Conservation (phyloP, 2,113 vertebrate genomes). For the Scalopus aquaticus region DNA sequence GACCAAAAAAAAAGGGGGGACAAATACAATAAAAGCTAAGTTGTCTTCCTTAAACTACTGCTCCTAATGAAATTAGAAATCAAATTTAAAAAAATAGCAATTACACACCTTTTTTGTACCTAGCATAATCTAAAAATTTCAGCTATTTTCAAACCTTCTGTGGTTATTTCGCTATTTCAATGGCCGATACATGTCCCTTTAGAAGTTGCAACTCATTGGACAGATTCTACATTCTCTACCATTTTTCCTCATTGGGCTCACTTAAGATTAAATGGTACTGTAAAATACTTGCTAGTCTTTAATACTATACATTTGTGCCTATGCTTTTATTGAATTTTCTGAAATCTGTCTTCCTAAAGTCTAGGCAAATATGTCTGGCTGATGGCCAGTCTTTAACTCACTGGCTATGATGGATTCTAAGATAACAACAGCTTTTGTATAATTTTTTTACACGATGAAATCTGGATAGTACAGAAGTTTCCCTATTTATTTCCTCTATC, state of each 20-base stretch:
- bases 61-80: not conserved
- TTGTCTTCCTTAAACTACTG: slow-evolving; percentile 23
- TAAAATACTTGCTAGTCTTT: slow-evolving; percentile 37
- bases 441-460: slow-evolving; percentile 11
- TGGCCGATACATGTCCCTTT: not conserved
- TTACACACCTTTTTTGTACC: not conserved
- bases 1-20: slow-evolving; percentile 22
- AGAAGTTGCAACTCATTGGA: not conserved
- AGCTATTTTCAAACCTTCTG: slow-evolving; percentile 19
- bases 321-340: not conserved
- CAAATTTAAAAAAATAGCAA: not conserved
- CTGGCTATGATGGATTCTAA: not conserved
- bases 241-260: not conserved
- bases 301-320: not conserved
- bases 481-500: slow-evolving; percentile 16
- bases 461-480: not conserved
- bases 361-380: not conserved
- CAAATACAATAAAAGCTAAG: slow-evolving; percentile 33
- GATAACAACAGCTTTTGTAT: not conserved
- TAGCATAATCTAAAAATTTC: slow-evolving; percentile 15
- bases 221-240: not conserved
- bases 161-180: not conserved
- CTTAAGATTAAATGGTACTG: slow-evolving; percentile 29
- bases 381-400: not conserved
- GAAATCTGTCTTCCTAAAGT: not conserved